These are phyloP conservation scores for Geococcyx californianus DNA, from an alignment of 2,113 vertebrate species.

Conservation along the genomic window DNA sequence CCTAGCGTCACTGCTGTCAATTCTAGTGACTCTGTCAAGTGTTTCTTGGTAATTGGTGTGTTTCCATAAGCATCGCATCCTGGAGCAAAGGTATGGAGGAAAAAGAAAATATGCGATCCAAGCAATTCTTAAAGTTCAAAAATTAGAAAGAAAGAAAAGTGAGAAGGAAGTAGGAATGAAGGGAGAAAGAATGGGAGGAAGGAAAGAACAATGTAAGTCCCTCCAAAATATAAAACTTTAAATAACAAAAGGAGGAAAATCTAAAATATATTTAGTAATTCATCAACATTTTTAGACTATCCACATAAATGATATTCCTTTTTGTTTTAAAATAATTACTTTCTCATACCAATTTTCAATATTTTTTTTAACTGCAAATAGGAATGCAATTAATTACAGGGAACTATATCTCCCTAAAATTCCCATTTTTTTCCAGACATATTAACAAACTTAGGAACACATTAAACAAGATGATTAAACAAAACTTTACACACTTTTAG, in stretches of 20 bases:
- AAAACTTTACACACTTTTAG: neutral
- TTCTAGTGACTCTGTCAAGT: neutral
- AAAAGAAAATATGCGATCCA: neutral
- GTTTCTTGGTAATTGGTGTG: neutral
- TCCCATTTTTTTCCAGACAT: neutral
- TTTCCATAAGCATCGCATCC: neutral
- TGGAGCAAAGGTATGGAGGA: neutral
- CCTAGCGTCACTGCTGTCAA: neutral
- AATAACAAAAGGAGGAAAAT: neutral
- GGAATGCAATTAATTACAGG: neutral
- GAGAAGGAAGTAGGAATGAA: accelerated
- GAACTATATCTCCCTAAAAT: neutral
- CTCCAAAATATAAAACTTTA: neutral
- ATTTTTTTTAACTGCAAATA: neutral
- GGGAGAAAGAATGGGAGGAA: neutral
- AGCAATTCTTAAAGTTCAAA: neutral
- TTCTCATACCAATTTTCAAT: neutral
- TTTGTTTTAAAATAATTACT: neutral
- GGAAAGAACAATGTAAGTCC: neutral
- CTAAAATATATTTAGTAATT: neutral
- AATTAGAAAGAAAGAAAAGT: neutral
- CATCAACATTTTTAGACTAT: neutral
- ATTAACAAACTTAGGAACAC: neutral
- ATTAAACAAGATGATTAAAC: neutral
- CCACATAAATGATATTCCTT: neutral